Base-by-base conservation (phyloP, 2,797 vertebrate species). In the Limosa lapponica region DNA sequence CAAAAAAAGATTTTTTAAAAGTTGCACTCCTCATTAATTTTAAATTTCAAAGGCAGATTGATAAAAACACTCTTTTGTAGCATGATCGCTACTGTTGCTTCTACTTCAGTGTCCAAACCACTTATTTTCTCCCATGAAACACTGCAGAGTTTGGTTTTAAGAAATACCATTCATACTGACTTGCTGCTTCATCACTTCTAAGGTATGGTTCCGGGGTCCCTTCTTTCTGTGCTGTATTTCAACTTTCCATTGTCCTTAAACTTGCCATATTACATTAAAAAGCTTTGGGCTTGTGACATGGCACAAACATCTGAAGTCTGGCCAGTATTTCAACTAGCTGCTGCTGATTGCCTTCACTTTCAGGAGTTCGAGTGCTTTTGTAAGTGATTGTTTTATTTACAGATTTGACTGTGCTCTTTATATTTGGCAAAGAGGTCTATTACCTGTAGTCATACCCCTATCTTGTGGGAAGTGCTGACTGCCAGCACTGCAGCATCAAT, bases 371-470 rank as follows among this genome's bases (percentile, higher is more conserved):
- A 32, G 14, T 41, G 46, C 4, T 84, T 69, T 72, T 44, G 10
- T 25, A 46, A 51, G 44, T 12, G 2, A 30, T 14, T 46, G 30
- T 32, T 74, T 79, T 61, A 46, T 39, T 79, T 90, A 16, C 48
- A 62, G 67, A 24, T 51, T 72, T 67, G 22, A 36, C 22, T 3
- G 10, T 43, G 36, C 10, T 52, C 8, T 54, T 49, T 27, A 6
- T 34, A 8, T 34, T 55, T 46, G 71, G 64, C 44, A 64, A 44
- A 71, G 41, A 51, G 14, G 16, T 28, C 44, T 20, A 2, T 55
- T 67, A 14, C 18, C 86, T 3, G 1, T 0, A 34, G 39, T 59
- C 61, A 41, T 2, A 12, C n/a, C 37, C 16, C 1, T 16, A 6
- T 37, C 41, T 48, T n/a, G 51, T 13, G 72, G 58, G 64, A 70